Percentiles rank a stretch among this genome's conserved stretches.
phyloP scores from a whole-genome alignment of 2,888 invertebrate genomes.

The Ecliptopera silaceata region DNA sequence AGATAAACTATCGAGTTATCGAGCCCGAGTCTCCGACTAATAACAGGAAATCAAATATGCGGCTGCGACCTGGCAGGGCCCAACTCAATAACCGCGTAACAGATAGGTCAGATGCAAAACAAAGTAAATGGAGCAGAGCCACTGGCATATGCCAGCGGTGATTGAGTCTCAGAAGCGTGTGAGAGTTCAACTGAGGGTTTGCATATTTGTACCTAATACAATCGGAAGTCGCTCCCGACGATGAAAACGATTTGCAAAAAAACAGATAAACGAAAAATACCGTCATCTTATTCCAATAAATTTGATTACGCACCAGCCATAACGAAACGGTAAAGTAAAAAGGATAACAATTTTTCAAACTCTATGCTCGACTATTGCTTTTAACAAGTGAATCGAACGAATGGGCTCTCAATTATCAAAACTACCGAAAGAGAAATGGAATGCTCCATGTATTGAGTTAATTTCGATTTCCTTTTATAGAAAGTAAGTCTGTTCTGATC shows the following conservation, averaged over 20 bases:
- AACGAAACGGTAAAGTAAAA: constrained; percentile 35
- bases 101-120: constrained; percentile 54
- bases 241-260: constrained; percentile 41
- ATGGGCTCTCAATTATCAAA: constrained; percentile 69
- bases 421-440: constrained; percentile 77
- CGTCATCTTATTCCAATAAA: constrained; percentile 20
- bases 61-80: constrained; percentile 44
- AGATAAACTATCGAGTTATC: constrained; percentile 36
- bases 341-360: constrained; percentile 52
- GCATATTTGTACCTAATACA: constrained; percentile 45
- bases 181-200: constrained; percentile 60
- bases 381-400: constrained; percentile 66
- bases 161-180: constrained; percentile 51
- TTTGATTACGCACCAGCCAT: constrained; percentile 32
- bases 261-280: constrained; percentile 20
- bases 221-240: constrained; percentile 61
- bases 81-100: constrained; percentile 53
- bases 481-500: constrained; percentile 78
- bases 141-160: constrained; percentile 49
- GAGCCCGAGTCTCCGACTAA: constrained; percentile 40
- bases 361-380: constrained; percentile 35
- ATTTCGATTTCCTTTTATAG: constrained; percentile 83
- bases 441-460: constrained; percentile 74
- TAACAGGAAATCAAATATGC: constrained; percentile 63
- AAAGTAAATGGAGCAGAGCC: constrained; percentile 67